A percentile compares a stretch with the other conserved stretches of the same genome.
Evolutionary conservation across 2,888 invertebrate genomes (phyloP).

Genomic region (Physocephala rufipes): DNA sequence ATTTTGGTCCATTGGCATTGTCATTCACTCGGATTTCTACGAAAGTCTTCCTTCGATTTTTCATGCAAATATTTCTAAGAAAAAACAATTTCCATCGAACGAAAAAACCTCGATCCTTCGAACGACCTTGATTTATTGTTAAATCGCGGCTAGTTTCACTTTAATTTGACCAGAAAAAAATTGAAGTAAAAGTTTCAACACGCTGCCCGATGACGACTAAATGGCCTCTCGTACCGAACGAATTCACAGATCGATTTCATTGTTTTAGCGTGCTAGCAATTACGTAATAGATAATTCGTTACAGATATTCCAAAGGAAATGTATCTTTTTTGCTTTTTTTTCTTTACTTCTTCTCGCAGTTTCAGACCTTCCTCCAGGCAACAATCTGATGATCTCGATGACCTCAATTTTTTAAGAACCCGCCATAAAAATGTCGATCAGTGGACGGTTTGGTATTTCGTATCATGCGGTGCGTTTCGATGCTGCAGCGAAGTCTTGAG

Average conservation of each 20-base stretch:
- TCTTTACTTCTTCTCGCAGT: not conserved
- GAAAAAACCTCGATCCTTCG: slow-evolving; percentile 1
- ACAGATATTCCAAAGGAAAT: not conserved
- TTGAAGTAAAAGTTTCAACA: no score
- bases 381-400: slow-evolving; percentile 43
- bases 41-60: slow-evolving; percentile 8
- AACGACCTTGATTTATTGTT: slow-evolving; percentile 2
- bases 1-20: slow-evolving; percentile 21
- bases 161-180: slow-evolving; percentile 6
- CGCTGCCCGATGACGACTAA: slow-evolving; percentile 33
- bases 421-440: slow-evolving; percentile 44
- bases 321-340: slow-evolving; percentile 11
- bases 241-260: slow-evolving; percentile 20
- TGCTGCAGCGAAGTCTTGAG: not conserved
- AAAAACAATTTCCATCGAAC: not conserved
- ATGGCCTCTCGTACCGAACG: no score
- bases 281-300: slow-evolving; percentile 44
- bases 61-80: slow-evolving; percentile 2
- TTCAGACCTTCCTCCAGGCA: not conserved
- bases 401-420: slow-evolving; percentile 52
- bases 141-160: not conserved
- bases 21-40: not conserved
- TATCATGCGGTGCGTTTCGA: not conserved
- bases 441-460: not conserved
- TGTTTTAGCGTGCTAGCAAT: slow-evolving; percentile 42